These are phyloP conservation scores for Psix sp. DNA, from an alignment of 1,140 invertebrate genomes.

Conservation along the genomic window DNA sequence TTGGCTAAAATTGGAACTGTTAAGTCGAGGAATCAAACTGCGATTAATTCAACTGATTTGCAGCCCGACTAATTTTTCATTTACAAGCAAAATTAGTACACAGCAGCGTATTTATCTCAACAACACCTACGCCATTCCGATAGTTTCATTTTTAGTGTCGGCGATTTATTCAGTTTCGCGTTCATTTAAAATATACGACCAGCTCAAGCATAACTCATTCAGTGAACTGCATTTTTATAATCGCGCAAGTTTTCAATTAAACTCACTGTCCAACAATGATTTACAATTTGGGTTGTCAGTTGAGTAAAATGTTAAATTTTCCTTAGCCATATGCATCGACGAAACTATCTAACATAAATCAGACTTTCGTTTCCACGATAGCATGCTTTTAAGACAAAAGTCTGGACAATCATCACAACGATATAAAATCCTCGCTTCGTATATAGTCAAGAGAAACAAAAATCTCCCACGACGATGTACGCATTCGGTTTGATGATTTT, in stretches of 20 bases:
- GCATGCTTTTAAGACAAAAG: constrained; percentile 15
- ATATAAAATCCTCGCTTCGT: no score
- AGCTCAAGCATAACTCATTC: no score
- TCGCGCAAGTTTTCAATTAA: no score
- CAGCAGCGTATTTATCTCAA: not conserved
- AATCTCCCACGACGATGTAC: constrained; percentile 13
- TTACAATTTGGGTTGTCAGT: no score
- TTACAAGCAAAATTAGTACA: constrained; percentile 18
- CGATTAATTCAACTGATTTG: constrained; percentile 4
- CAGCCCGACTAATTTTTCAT: constrained; percentile 13
- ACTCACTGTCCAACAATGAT: no score
- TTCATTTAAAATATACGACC: no score
- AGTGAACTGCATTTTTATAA: no score
- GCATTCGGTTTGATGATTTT: constrained; percentile 50
- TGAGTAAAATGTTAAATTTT: no score
- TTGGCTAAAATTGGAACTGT: no score
- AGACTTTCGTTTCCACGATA: constrained; percentile 1
- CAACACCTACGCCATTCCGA: not conserved
- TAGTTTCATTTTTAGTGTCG: constrained; percentile 1
- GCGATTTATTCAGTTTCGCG: constrained; percentile 18
- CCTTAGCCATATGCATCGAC: not conserved
- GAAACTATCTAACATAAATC: constrained; percentile 22
- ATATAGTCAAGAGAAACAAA: not conserved
- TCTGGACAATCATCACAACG: no score
- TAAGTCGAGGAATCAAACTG: no score